Evolutionary conservation across 2,113 vertebrate genomes (phyloP).

Genomic region (Pedionomus torquatus): DNA sequence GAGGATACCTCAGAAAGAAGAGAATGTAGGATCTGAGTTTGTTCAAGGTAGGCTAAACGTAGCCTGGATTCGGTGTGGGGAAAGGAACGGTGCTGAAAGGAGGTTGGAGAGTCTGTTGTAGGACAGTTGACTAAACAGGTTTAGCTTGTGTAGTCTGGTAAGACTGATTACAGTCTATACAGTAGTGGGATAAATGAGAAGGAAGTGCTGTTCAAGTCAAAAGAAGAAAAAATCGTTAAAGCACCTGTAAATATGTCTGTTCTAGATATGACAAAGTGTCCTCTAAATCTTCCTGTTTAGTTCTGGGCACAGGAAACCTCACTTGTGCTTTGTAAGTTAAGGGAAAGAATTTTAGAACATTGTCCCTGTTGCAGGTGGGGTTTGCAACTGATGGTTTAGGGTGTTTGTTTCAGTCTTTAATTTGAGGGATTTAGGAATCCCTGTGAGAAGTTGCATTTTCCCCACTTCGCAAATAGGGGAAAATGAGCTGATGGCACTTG

Average conservation of each 20-base stretch:
- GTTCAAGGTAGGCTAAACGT: not conserved
- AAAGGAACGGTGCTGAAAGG: not conserved
- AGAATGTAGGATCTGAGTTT: not conserved
- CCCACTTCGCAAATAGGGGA: not conserved
- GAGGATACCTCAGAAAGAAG: not conserved
- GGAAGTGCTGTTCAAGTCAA: not conserved
- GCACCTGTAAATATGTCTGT: not conserved
- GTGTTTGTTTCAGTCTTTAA: not conserved
- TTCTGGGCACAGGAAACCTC: not conserved
- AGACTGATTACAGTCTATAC: not conserved
- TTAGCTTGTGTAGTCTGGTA: not conserved
- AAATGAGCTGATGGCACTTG: not conserved
- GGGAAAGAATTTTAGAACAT: fast-evolving
- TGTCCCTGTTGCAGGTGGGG: not conserved
- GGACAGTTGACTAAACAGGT: not conserved
- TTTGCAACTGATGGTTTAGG: not conserved
- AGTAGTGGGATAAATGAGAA: not conserved
- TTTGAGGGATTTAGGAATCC: not conserved
- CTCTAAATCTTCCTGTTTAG: not conserved
- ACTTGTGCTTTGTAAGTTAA: not conserved
- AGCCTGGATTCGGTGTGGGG: not conserved
- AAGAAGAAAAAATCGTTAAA: not conserved
- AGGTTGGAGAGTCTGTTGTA: not conserved
- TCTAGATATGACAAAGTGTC: not conserved
- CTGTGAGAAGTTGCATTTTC: not conserved